phyloP scores from a whole-genome alignment of 2,888 invertebrate species.

The Galeopsomyia nigrocyanea region DNA sequence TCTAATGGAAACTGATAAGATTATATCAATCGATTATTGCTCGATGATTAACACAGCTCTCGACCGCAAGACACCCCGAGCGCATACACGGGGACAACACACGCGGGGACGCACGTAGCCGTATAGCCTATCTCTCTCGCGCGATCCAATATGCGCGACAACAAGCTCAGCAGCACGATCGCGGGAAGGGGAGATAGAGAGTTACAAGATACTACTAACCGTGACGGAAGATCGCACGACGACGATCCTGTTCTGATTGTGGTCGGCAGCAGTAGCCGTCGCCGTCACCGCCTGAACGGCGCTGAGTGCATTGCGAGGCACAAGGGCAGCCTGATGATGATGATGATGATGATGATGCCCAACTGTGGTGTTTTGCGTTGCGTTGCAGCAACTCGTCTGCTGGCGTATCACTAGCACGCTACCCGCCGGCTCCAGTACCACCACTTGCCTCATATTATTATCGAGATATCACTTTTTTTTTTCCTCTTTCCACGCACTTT shows the following conservation, averaged over 20 bases:
- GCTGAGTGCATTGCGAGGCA: conserved; percentile 51
- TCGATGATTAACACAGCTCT: not conserved
- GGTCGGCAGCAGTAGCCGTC: conserved; percentile 55
- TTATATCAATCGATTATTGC: not conserved
- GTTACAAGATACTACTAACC: conserved; percentile 3
- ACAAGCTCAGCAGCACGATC: not conserved
- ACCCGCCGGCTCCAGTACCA: conserved; percentile 66
- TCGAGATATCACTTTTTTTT: conserved; percentile 25
- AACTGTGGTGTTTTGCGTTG: not conserved
- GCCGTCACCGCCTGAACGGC: conserved; percentile 14
- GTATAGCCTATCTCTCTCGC: too few species aligned
- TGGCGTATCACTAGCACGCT: conserved; percentile 67
- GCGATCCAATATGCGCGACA: not conserved
- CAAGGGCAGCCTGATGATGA: conserved; percentile 54
- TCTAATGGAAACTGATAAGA: too few species aligned
- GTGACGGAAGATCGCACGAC: conserved; percentile 62
- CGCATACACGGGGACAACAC: not conserved
- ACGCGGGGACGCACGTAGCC: too few species aligned
- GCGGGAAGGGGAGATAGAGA: not conserved
- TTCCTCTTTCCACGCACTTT: too few species aligned
- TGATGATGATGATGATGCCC: conserved; percentile 34
- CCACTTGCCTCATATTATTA: conserved; percentile 62
- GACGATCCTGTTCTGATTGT: conserved; percentile 67
- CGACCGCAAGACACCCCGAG: not conserved
- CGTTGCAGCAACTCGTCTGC: conserved; percentile 58